A percentile compares a stretch with the other conserved stretches of the same genome.
These are phyloP conservation scores for Caenorhabditis sp. DNA, from an alignment of 2,888 invertebrate species.

Conservation along the genomic window DNA sequence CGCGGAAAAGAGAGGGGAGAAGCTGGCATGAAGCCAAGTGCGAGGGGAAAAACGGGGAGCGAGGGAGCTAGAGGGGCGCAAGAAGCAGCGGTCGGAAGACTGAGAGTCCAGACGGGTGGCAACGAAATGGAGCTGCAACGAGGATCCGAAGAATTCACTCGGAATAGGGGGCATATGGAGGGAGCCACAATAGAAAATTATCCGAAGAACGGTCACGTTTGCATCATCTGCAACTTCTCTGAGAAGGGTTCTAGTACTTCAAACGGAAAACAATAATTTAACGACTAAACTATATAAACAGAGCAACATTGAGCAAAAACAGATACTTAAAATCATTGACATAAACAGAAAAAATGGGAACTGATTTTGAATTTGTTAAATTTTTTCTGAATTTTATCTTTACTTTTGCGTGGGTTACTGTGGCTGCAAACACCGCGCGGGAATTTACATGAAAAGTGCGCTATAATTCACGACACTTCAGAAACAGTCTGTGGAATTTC, in stretches of 20 bases:
- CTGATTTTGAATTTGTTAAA: constrained; percentile 9
- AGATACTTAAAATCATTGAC: too few relatives aligned
- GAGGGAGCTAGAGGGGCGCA: constrained; percentile 38
- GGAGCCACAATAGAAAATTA: not conserved
- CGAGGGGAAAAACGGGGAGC: constrained; percentile 35
- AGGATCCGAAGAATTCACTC: constrained; percentile 6
- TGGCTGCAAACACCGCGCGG: not conserved
- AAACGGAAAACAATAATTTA: too few relatives aligned
- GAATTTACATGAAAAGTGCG: not conserved
- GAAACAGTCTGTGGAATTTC: not conserved
- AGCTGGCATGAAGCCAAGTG: constrained; percentile 52
- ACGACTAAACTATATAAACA: too few relatives aligned
- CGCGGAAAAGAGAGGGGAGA: constrained; percentile 19
- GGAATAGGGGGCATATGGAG: too few relatives aligned
- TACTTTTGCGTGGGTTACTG: constrained; percentile 24
- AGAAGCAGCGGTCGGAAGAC: constrained; percentile 10
- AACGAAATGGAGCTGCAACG: constrained; percentile 7
- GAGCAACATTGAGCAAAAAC: too few relatives aligned
- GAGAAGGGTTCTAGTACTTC: too few relatives aligned
- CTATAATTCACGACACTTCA: constrained; percentile 9
- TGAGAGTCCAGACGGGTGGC: constrained; percentile 25
- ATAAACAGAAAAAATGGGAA: not conserved
- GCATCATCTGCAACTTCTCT: too few relatives aligned
- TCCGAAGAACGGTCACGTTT: too few relatives aligned
- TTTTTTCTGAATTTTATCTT: not conserved